phyloP scores from a whole-genome alignment of 2,797 vertebrate genomes.

The Podargus strigoides region DNA sequence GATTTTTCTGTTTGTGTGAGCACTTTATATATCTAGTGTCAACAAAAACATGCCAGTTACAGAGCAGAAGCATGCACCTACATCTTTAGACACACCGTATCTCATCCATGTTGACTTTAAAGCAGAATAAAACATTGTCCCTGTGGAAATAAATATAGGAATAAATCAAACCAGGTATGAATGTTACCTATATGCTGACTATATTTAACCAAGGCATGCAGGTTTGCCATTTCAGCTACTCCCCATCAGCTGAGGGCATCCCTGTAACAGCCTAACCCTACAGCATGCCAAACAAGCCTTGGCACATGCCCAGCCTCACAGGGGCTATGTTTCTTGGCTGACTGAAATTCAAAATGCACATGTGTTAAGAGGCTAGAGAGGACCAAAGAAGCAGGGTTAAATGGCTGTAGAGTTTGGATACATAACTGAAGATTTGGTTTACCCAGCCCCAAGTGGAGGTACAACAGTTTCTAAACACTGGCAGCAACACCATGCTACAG shows the following conservation, averaged over 20 bases:
- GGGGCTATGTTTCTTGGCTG: not conserved
- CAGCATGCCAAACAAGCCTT: not conserved
- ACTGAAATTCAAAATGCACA: not conserved
- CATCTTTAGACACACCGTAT: rapidly evolving
- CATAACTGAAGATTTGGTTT: not conserved
- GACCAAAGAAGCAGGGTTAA: not conserved
- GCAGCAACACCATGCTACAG: too few species aligned
- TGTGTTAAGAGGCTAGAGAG: not conserved
- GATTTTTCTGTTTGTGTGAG: not conserved
- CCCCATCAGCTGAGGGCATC: rapidly evolving
- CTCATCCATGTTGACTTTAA: not conserved
- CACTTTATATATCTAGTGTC: not conserved
- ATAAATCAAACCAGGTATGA: not conserved
- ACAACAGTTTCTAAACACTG: not conserved
- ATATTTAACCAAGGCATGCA: not conserved
- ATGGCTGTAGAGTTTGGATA: not conserved
- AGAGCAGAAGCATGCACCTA: not conserved
- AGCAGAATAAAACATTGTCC: not conserved
- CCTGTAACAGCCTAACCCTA: not conserved
- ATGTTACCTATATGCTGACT: rapidly evolving
- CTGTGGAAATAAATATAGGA: not conserved
- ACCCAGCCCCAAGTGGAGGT: not conserved
- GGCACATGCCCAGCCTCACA: not conserved
- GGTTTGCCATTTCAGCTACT: not conserved
- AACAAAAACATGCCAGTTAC: not conserved